A percentile compares a stretch with the other conserved stretches of the same genome.
These are phyloP conservation scores for Hedychridium roseum DNA, from an alignment of 2,888 invertebrate genomes.

Conservation along the genomic window DNA sequence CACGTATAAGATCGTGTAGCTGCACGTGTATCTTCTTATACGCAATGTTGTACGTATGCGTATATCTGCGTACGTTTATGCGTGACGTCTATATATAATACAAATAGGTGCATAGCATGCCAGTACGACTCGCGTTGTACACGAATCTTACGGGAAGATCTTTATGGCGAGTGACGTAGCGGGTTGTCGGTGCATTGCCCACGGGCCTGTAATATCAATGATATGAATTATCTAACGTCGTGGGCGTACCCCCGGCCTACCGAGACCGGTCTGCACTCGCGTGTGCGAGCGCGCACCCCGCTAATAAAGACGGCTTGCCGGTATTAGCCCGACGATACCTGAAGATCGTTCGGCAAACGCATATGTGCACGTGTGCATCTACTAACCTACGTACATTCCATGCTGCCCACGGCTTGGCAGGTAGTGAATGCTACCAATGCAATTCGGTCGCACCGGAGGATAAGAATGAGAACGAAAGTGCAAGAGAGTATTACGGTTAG, in stretches of 20 bases:
- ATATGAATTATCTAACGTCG: conserved; percentile 47
- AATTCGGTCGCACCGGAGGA: neutral
- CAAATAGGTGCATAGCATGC: too few species aligned
- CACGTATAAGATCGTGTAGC: too few species aligned
- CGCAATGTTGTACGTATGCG: too few species aligned
- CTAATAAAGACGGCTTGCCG: conserved; percentile 15
- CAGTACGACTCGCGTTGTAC: too few species aligned
- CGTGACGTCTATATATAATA: too few species aligned
- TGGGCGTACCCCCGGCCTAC: conserved; percentile 38
- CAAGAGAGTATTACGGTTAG: too few species aligned
- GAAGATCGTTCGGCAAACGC: conserved; percentile 7
- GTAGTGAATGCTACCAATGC: conserved; percentile 22
- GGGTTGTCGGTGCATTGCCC: conserved; percentile 29
- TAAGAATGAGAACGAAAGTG: conserved; percentile 8
- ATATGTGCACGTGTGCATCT: conserved; percentile 3
- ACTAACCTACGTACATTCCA: too few species aligned
- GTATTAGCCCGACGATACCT: conserved; percentile 22
- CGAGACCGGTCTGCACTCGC: conserved; percentile 5
- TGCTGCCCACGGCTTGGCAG: conserved; percentile 36
- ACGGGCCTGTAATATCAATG: conserved; percentile 35
- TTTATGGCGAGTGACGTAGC: conserved; percentile 34
- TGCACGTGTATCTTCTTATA: too few species aligned
- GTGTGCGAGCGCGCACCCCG: neutral
- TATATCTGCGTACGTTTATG: too few species aligned
- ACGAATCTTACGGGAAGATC: conserved; percentile 32